Percentiles rank a stretch among this genome's conserved stretches.
Conservation (phyloP, 2,113 vertebrate species). For the Phoenicopterus ruber region DNA sequence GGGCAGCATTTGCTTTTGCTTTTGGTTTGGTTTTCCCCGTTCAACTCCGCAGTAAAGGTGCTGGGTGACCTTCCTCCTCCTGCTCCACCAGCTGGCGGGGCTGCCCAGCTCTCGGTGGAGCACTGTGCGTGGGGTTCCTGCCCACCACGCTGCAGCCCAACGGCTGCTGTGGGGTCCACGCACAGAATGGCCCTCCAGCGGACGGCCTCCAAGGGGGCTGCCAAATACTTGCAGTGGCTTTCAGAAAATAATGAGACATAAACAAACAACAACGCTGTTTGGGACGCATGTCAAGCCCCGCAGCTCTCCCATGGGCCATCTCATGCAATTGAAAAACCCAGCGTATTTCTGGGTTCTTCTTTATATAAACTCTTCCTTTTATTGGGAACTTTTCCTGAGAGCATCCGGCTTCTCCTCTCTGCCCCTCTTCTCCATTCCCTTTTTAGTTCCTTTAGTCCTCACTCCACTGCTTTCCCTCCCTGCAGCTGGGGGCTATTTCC, state of each 20-base stretch:
- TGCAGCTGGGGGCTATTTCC: not conserved
- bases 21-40: not conserved
- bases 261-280: not conserved
- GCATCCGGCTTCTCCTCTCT: not conserved
- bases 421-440: not conserved
- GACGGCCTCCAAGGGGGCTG: not conserved
- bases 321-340: not conserved
- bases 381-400: not conserved
- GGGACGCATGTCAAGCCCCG: not conserved
- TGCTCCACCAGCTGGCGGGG: not conserved
- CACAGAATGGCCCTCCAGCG: no score
- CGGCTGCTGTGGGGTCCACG: not conserved
- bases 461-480: not conserved
- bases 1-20: not conserved
- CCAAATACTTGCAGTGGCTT: not conserved
- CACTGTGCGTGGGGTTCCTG: not conserved
- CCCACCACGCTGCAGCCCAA: no score
- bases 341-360: not conserved
- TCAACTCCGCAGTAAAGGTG: not conserved
- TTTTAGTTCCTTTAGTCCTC: not conserved
- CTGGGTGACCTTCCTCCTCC: not conserved
- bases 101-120: not conserved
- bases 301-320: not conserved
- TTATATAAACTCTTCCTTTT: not conserved
- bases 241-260: not conserved